Evolutionary conservation across 2,888 invertebrate species (phyloP), one percentile per base, ranked within the genome.

Genomic region (Taphrorychus bicolor): DNA sequence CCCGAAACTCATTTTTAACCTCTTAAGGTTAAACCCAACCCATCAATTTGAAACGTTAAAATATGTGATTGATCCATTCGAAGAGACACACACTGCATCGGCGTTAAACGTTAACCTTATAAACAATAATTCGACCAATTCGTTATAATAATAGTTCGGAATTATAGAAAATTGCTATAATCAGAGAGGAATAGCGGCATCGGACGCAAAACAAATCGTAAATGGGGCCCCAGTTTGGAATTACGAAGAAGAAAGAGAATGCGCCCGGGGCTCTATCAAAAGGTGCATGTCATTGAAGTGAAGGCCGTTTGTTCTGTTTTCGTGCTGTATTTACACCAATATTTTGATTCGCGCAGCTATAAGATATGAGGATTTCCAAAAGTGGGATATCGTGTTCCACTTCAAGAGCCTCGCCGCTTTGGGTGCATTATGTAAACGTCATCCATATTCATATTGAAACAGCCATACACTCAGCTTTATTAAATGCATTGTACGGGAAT

Each of bases 141-240:
- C 77, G 75, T 77, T 79, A 77, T 80, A 79, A 80, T 80, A 81
- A 81, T 77, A 78, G 80, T 77, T 78, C 78, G 22, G 80, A 81
- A 82, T 81, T 81, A 81, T 80, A 78, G 75, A 76, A 81, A 80
- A 82, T 82, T 81, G 82, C 82, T 82, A 81, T 82, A 81, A 82
- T 82, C 80, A 81, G 80, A 78, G 78, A 76, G 79, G 19, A 19
- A 21, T 9, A 79, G 80, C 79, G 77, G 79, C 79, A 78, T 76
- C 78, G 79, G 79, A 78, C 79, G 79, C 79, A 80, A 81, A 81
- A 80, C 80, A 81, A 81, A 82, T 82, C 79, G 80, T 80, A 81
- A 81, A 81, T 79, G 79, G 80, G 80, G 75, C 75, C 45, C 42
- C 58, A 42, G 57, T 51, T 60, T 74, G 73, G 80, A 81, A 81